phyloP scores from a whole-genome alignment of 2,888 invertebrate genomes.

The Oligia latruncula region DNA sequence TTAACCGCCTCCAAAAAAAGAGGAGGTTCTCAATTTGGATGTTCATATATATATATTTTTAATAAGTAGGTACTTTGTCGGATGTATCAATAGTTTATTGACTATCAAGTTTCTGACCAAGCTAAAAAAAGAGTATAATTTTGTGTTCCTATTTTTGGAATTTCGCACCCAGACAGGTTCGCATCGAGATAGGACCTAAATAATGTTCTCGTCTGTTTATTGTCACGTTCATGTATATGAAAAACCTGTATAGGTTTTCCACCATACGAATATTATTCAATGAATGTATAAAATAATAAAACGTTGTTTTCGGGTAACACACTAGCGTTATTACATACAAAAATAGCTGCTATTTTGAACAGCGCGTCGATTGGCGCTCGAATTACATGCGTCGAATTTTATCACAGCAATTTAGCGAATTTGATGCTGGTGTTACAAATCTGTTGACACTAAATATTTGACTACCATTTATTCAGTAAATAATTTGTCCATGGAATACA shows the following conservation, averaged over 20 bases:
- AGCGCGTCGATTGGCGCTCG: slow-evolving; percentile 12
- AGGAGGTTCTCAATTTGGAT: too few relatives aligned
- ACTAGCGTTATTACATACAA: background rate
- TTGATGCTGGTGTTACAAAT: slow-evolving; percentile 33
- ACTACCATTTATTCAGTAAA: slow-evolving; percentile 1
- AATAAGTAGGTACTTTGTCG: background rate
- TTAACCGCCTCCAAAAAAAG: too few relatives aligned
- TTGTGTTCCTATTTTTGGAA: background rate
- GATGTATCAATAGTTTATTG: slow-evolving; percentile 8
- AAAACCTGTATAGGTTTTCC: background rate
- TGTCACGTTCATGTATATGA: background rate
- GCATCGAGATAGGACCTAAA: background rate
- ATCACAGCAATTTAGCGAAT: slow-evolving; percentile 22
- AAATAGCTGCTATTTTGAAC: slow-evolving; percentile 14
- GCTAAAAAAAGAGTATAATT: slow-evolving; percentile 10
- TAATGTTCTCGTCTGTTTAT: background rate
- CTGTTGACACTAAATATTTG: slow-evolving; percentile 32
- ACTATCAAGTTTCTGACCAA: background rate
- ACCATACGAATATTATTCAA: background rate
- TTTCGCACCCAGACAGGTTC: background rate
- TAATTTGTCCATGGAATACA: background rate
- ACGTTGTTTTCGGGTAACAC: background rate
- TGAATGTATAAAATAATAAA: background rate
- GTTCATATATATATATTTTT: too few relatives aligned
- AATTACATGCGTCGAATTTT: slow-evolving; percentile 29